Percentiles rank a stretch among this genome's conserved stretches.
Evolutionary conservation across 2,888 invertebrate genomes (phyloP).

Genomic region (Abrostola tripartita): DNA sequence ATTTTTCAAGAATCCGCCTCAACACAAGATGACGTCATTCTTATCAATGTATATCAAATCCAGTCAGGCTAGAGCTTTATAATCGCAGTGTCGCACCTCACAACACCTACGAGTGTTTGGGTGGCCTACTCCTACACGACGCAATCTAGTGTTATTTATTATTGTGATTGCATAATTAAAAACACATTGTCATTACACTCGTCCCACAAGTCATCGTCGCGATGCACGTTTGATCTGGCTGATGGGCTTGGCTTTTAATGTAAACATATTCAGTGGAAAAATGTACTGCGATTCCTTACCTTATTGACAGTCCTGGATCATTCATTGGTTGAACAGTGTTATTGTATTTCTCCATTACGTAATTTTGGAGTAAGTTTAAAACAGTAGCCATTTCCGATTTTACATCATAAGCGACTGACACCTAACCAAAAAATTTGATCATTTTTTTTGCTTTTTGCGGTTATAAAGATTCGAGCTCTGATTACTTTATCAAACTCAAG

Average conservation of each 20-base stretch:
- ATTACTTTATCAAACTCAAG: slow-evolving; percentile 36
- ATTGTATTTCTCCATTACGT: too few relatives aligned
- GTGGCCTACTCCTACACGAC: slow-evolving; percentile 43
- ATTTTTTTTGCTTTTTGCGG: slow-evolving; percentile 22
- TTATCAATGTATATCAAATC: background rate
- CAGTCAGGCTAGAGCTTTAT: background rate
- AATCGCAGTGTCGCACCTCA: slow-evolving; percentile 17
- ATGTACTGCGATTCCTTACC: too few relatives aligned
- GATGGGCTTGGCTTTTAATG: too few relatives aligned
- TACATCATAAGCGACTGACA: background rate
- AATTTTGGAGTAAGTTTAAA: background rate
- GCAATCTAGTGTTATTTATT: slow-evolving; percentile 43
- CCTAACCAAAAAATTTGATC: background rate
- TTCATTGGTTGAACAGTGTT: too few relatives aligned
- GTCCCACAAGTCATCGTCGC: background rate
- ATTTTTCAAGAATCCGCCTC: too few relatives aligned
- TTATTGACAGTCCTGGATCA: too few relatives aligned
- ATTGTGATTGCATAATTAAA: slow-evolving; percentile 41
- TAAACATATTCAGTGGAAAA: too few relatives aligned
- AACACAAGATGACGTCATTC: background rate
- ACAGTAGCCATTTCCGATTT: background rate
- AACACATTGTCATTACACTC: slow-evolving; percentile 23
- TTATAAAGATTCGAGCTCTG: slow-evolving; percentile 25
- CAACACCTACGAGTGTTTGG: slow-evolving; percentile 28
- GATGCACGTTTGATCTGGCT: too few relatives aligned